Base-by-base conservation (phyloP, 2,113 vertebrate species). In the Hirundichthys speculiger region DNA sequence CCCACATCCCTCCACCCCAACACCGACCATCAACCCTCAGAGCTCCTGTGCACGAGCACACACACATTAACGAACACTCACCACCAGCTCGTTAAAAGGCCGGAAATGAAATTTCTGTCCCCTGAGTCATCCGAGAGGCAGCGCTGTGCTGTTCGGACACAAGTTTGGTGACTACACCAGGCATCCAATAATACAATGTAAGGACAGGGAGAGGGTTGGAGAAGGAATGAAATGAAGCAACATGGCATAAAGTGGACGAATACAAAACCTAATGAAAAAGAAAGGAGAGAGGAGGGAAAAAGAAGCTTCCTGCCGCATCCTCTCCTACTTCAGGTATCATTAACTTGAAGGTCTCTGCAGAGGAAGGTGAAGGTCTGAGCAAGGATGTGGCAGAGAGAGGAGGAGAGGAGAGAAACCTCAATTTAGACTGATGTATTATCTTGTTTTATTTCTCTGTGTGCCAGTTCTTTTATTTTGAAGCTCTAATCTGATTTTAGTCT, bases 21-120 rank as follows among this genome's bases (percentile, higher is more conserved):
- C 56, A 48, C 65, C 75, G 78, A 60, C 62, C 69, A 63, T 52
- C 68, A 66, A 58, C 93, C 92, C 87, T 85, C 93, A 66, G 56
- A 67, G 55, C 56, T 59, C 47, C 48, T 13, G 41, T 22, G 50
- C 38, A 13, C 62, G 25, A 46, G 62, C 25, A 46, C 64, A 43
- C 22, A 64, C 52, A 71, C 70, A 73, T 67, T 73, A 61, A 64
- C 58, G n/a, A 80, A 82, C 75, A 70, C 63, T 60, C 59, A 71
- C 60, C 72, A 70, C 54, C 69, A 72, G 93, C 95, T 96, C 93
- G 93, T 96, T 95, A 95, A 94, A 91, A 95, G 63, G 62, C 92
- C 92, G 94, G 94, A 96, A 96, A 96, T 96, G 94, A 96, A 95
- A 95, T 90, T 92, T 94, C 93, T 78, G 64, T 87, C 81, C 86